These are phyloP conservation scores for Perizoma affinitatum DNA, from an alignment of 2,888 invertebrate species.

Conservation along the genomic window DNA sequence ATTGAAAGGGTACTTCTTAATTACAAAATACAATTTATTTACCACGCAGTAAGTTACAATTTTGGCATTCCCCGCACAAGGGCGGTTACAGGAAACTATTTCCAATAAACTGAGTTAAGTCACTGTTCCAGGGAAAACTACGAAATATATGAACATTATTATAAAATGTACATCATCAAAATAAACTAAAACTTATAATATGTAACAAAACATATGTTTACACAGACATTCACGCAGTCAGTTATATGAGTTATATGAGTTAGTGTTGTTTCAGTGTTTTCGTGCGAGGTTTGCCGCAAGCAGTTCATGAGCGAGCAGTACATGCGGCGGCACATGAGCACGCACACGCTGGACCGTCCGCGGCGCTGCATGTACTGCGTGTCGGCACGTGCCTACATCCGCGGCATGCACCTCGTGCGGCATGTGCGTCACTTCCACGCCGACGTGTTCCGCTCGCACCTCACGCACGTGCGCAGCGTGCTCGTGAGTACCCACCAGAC, in stretches of 20 bases:
- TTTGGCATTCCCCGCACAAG: no score
- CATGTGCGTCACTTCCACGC: conserved; percentile 90
- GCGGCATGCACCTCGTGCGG: conserved; percentile 90
- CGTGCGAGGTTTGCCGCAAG: conserved; percentile 85
- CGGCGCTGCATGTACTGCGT: conserved; percentile 90
- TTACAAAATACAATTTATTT: no score
- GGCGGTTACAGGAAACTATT: no score
- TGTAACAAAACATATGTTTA: no score
- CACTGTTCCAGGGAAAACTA: no score
- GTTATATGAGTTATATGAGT: background rate
- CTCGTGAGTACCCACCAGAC: conserved; percentile 39
- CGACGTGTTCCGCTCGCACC: conserved; percentile 81
- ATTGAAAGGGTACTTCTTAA: no score
- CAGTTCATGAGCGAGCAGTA: conserved; percentile 87
- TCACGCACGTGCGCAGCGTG: conserved; percentile 64
- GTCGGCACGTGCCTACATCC: conserved; percentile 87
- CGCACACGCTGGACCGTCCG: conserved; percentile 89
- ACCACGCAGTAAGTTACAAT: no score
- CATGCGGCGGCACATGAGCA: conserved; percentile 87
- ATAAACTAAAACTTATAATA: no score
- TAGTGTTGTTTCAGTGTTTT: conserved; percentile 46
- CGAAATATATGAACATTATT: no score
- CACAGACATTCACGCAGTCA: no score
- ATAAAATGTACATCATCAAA: no score
- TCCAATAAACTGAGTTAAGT: no score